Base-by-base conservation (phyloP, 2,113 vertebrate genomes). In the Entelurus aequoreus region DNA sequence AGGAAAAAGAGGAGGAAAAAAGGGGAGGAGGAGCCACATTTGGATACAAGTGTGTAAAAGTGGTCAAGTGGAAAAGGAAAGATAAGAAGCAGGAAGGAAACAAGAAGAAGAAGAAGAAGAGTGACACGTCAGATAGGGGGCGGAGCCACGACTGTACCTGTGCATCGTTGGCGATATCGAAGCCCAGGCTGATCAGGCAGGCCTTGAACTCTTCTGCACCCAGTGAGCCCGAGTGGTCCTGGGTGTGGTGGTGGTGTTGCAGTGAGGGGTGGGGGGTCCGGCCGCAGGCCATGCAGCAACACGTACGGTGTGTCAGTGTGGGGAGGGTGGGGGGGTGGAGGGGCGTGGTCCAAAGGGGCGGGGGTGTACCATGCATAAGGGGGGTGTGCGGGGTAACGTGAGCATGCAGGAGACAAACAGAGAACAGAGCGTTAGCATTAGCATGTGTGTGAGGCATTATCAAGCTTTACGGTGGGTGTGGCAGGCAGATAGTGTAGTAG, bases 161-260 rank as follows among this genome's bases (percentile, higher is more conserved):
- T 83, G 95, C 90, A 88, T 98, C 96, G 91, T 99, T 99, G 93
- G 92, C 94, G 93, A 99, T 99, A 96, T 98, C 95, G 92, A 94
- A 99, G 90, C 96, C 97, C 94, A 98, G 94, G 92, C 96, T 98
- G 96, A 99, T 99, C 93, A 99, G 97, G 91, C 96, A 98, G 92
- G 96, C 95, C 93, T 97, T 98, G 93, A 99, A 99, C 81, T 99
- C 97, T 89, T 99, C 97, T 37, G 95, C 93, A 88, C 95, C 96
- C 92, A 99, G 91, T 86, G 93, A 97, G 93, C 97, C 96, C 86
- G 96, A 95, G 93, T 96, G 97, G 87, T 98, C 97, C 97, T 98
- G 92, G 86, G 85, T 64, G 76, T 60, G 71, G 9, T 75, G 73
- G 78, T 73, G 78, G 79, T 68, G 85, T 79, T 49, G 74, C 76